These are phyloP conservation scores for Diplogasteroides magnus DNA, from an alignment of 1,140 invertebrate genomes.

Conservation along the genomic window DNA sequence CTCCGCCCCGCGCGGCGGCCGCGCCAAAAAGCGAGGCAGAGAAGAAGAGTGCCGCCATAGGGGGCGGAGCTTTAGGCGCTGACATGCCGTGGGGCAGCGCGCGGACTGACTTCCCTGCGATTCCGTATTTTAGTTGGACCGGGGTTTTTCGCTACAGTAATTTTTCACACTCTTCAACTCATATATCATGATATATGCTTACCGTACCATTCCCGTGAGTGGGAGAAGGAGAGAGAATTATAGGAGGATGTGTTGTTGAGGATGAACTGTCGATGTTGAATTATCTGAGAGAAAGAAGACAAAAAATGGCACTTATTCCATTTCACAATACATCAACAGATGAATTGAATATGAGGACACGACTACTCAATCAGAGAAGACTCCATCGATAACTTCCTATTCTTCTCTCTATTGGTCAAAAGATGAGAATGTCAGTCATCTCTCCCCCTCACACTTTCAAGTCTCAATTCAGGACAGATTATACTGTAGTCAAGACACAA, in stretches of 20 bases:
- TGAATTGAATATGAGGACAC: constrained; percentile 27
- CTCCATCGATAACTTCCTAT: constrained; percentile 40
- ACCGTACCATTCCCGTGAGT: constrained; percentile 38
- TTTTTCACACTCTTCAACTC: too few relatives aligned
- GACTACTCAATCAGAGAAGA: constrained; percentile 36
- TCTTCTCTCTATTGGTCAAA: constrained; percentile 40
- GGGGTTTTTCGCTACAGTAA: too few relatives aligned
- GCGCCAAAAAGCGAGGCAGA: too few relatives aligned
- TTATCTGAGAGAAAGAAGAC: constrained; percentile 22
- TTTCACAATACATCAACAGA: constrained; percentile 28
- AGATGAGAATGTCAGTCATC: constrained; percentile 39
- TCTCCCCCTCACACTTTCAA: neutral
- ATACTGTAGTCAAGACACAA: constrained; percentile 39
- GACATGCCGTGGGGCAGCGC: too few relatives aligned
- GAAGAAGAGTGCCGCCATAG: too few relatives aligned
- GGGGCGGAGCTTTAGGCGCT: too few relatives aligned
- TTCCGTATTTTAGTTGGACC: too few relatives aligned
- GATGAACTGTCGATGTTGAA: constrained; percentile 28
- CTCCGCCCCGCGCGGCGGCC: too few relatives aligned
- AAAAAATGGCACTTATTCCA: constrained; percentile 38
- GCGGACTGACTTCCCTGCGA: too few relatives aligned
- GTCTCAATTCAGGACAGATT: constrained; percentile 22
- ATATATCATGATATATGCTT: too few relatives aligned
- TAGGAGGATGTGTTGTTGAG: too few relatives aligned
- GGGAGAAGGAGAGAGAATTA: too few relatives aligned